These are phyloP conservation scores for Acipenser ruthenus DNA, from an alignment of 2,797 vertebrate genomes.

Conservation along the genomic window DNA sequence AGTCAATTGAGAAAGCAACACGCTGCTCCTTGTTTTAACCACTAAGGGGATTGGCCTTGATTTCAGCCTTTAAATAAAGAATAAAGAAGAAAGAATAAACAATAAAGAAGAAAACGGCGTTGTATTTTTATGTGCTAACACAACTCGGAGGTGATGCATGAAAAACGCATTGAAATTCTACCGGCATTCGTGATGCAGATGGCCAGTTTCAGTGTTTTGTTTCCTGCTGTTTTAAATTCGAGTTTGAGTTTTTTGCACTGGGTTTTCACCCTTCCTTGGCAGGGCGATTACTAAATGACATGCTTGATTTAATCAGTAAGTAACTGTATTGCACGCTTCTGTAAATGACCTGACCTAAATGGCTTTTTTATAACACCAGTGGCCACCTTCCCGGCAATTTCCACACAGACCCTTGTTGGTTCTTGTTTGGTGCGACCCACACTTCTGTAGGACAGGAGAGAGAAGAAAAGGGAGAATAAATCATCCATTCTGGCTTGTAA, in stretches of 20 bases:
- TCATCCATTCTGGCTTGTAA: background rate
- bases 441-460: background rate
- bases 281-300: background rate
- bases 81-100: too few relatives aligned
- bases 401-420: background rate
- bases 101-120: too few relatives aligned
- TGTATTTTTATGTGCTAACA: too few relatives aligned
- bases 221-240: background rate
- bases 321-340: background rate
- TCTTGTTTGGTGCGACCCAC: background rate
- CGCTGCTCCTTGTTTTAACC: too few relatives aligned
- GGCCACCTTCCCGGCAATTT: background rate
- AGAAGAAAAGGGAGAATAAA: background rate
- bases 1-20: too few relatives aligned
- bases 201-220: background rate
- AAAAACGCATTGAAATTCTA: background rate
- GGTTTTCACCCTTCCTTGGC: conserved; percentile 8
- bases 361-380: background rate
- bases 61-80: too few relatives aligned
- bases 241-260: background rate
- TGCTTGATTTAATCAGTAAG: background rate
- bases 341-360: conserved; percentile 9
- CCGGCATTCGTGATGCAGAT: conserved; percentile 4
- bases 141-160: too few relatives aligned
- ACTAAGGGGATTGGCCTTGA: too few relatives aligned